A percentile compares a stretch with the other conserved stretches of the same genome.
Conservation (phyloP, 2,797 vertebrate genomes). For the Sibirionetta formosa region DNA sequence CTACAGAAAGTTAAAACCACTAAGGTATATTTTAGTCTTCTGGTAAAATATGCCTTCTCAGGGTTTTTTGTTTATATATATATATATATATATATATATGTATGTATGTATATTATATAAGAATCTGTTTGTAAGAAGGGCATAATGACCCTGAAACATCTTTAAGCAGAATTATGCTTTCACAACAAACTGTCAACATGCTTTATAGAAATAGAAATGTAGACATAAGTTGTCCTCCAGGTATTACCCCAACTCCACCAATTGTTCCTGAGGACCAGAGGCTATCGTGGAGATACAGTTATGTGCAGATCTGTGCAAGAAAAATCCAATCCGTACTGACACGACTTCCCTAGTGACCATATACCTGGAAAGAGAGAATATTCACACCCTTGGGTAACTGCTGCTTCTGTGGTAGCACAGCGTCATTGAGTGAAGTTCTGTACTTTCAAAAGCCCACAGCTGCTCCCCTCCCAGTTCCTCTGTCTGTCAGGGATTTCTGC, state of each 20-base stretch:
- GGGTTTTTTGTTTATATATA: too few relatives aligned
- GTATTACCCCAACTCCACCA: not conserved
- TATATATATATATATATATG: too few relatives aligned
- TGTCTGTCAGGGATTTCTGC: not conserved
- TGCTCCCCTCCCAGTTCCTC: not conserved
- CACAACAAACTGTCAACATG: not conserved
- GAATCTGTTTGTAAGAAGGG: not conserved
- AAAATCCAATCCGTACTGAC: accelerated
- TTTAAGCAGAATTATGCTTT: not conserved
- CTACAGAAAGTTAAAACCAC: not conserved
- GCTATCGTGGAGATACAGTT: not conserved
- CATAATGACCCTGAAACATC: not conserved
- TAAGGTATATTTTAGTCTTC: not conserved
- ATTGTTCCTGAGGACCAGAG: not conserved
- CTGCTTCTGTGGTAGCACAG: not conserved
- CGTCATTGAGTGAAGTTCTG: not conserved
- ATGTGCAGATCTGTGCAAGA: not conserved
- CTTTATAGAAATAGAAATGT: not conserved
- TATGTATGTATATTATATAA: not conserved
- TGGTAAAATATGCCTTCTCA: not conserved
- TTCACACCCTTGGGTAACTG: not conserved
- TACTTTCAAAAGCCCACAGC: accelerated
- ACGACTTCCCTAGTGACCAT: not conserved
- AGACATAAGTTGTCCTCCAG: not conserved
- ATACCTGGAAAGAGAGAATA: not conserved